Evolutionary conservation across 2,113 vertebrate species (phyloP), one percentile per base, ranked within the genome.

Genomic region (Esox niger): DNA sequence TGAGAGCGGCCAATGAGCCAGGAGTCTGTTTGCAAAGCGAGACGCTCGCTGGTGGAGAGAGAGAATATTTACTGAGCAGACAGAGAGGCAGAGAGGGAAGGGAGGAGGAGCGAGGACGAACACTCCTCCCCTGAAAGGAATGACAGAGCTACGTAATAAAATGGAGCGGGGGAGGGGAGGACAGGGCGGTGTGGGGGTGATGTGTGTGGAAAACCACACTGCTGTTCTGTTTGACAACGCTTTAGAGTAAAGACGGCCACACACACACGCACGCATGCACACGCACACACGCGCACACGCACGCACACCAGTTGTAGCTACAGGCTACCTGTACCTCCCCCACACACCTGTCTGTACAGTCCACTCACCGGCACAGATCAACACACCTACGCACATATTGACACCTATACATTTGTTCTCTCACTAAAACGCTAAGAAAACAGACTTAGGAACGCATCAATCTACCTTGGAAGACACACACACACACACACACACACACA

Each of bases 221-320:
- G 84, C 76, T 80, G 85, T 70, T 80, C 62, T 80, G 74, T 76
- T 74, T 75, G 79, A 77, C 75, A 67, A 38, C 52, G 52, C 6
- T 70, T 59, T 47, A 64, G 75, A 77, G 83, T 64, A 47, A 43
- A 77, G 1, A 73, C 58, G 52, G 15, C 23, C n/a, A 27, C 33
- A 26, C 43, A 35, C 68, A 71, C 65, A 73, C 73, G 52, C 77
- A 29, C 43, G 7, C 62, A 78, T 76, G 79, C 35, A 23, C 73
- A 79, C 62, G n/a, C 38, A 15, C 61, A 26, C 63, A 74, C 57
- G 68, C 62, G 26, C 56, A 47, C 64, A 70, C 62, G 76, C 33
- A 74, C 66, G 67, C 71, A 67, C 70, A 75, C 69, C 15, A 13
- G 17, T 17, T 43, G 17, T 17, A 43, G 35, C 35, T 17, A 17